Evolutionary conservation across 2,797 vertebrate genomes (phyloP).

Genomic region (Perdix hodgsoniae): DNA sequence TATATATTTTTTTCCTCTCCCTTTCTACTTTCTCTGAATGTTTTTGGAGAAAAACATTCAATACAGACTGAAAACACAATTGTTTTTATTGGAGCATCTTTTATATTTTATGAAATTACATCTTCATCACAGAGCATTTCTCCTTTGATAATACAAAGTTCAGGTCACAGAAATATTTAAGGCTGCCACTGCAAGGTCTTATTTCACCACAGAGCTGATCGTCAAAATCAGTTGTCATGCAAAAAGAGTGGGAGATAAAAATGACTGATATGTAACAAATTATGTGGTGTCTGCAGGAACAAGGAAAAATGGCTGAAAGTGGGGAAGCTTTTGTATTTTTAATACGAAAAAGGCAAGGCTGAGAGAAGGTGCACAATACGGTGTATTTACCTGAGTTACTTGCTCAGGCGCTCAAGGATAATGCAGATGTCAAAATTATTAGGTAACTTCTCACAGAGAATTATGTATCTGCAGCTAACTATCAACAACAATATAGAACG

Average conservation of each 20-base stretch:
- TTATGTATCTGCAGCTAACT: neutral
- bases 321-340: neutral
- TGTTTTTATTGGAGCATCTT: neutral
- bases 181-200: accelerated
- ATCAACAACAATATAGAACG: neutral
- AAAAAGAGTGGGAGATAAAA: neutral
- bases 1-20: neutral
- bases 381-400: neutral
- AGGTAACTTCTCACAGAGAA: neutral
- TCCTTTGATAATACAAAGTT: neutral
- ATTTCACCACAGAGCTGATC: neutral
- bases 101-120: neutral
- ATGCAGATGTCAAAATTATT: neutral
- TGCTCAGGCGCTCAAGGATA: neutral
- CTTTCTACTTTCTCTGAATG: neutral
- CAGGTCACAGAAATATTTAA: neutral
- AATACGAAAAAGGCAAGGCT: neutral
- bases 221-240: neutral
- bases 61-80: neutral
- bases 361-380: neutral
- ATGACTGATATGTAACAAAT: neutral
- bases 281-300: neutral
- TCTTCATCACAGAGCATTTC: neutral
- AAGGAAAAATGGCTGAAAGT: neutral
- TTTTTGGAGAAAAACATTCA: neutral